Evolutionary conservation across 64 coral and sea anemone species (phyloP).

Genomic region (Anthopleura sola): DNA sequence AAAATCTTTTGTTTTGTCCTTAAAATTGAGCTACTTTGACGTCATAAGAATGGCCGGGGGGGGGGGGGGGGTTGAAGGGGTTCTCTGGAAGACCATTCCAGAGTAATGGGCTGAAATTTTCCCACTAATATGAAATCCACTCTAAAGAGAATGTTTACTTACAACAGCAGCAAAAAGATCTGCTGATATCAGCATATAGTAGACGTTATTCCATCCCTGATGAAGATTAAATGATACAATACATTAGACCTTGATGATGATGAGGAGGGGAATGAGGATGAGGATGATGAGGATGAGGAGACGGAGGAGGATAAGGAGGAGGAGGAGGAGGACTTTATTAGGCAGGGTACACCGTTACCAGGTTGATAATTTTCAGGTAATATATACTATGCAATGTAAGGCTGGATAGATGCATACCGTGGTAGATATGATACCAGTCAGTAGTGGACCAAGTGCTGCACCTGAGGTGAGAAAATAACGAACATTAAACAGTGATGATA

Average conservation of each 20-base stretch:
- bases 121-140: neutral
- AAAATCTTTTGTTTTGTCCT: no score
- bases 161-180: conserved; percentile 84
- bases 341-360: no score
- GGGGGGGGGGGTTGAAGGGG: no score
- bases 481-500: neutral
- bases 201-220: conserved; percentile 99
- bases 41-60: no score
- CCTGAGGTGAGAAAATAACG: conserved; percentile 12
- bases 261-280: no score
- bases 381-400: neutral
- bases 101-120: no score
- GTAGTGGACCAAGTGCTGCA: conserved; percentile 84
- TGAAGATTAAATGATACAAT: neutral
- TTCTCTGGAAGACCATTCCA: no score
- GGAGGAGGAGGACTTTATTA: no score
- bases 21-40: no score
- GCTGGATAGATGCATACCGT: conserved; percentile 53
- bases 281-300: no score
- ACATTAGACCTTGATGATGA: neutral
- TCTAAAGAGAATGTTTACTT: conserved; percentile 24
- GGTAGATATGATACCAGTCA: conserved; percentile 89
- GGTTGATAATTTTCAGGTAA: no score
- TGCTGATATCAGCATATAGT: conserved; percentile 87
- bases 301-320: no score